phyloP scores from a whole-genome alignment of 2,888 invertebrate species.

The Agrochola macilenta region DNA sequence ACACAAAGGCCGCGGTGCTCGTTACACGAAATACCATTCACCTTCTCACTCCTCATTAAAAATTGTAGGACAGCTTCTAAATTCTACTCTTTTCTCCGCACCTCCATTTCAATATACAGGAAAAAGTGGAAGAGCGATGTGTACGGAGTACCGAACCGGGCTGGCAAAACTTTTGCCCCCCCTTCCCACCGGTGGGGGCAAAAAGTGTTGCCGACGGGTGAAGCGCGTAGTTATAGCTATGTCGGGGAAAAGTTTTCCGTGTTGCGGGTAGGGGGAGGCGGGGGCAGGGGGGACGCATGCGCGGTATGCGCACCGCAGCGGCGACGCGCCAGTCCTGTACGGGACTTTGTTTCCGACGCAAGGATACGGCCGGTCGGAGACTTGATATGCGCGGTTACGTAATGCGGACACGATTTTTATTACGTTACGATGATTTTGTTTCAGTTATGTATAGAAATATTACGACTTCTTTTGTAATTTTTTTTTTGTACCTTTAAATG shows the following conservation, averaged over 20 bases:
- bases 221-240: constrained; percentile 88
- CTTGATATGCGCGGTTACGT: constrained; percentile 75
- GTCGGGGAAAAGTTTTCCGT: constrained; percentile 90
- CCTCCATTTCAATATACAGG: constrained; percentile 91
- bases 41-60: constrained; percentile 90
- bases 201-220: constrained; percentile 90
- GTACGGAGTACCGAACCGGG: constrained; percentile 88
- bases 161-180: constrained; percentile 89
- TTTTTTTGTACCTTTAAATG: not conserved
- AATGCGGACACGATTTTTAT: constrained; percentile 62
- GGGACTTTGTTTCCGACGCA: constrained; percentile 79
- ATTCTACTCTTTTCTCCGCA: constrained; percentile 90
- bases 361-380: constrained; percentile 66
- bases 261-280: constrained; percentile 86
- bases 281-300: constrained; percentile 84
- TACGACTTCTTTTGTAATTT: not conserved
- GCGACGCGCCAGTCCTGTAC: constrained; percentile 85
- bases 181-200: constrained; percentile 86
- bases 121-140: constrained; percentile 90
- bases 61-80: constrained; percentile 90
- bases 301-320: constrained; percentile 80
- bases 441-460: not conserved
- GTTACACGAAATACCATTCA: constrained; percentile 81
- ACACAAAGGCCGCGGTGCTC: constrained; percentile 78
- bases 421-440: constrained; percentile 1